A percentile compares a stretch with the other conserved stretches of the same genome.
These are phyloP conservation scores for Trematocara stigmaticum DNA, from an alignment of 2,113 vertebrate species.

Conservation along the genomic window DNA sequence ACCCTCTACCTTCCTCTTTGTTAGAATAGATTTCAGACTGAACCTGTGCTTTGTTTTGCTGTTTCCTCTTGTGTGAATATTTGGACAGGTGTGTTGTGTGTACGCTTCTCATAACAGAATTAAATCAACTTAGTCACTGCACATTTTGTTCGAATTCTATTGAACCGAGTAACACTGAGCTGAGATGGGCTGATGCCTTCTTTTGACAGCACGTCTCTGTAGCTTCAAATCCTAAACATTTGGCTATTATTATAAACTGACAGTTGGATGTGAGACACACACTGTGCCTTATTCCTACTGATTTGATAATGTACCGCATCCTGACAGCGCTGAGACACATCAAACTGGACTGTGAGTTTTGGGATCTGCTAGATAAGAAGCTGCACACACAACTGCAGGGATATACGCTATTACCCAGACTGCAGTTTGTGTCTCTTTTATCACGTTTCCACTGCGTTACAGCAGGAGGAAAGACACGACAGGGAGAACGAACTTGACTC, in stretches of 20 bases:
- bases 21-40: background rate
- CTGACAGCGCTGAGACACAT: background rate
- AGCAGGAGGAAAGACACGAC: slow-evolving; percentile 10
- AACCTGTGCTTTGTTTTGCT: background rate
- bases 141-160: background rate
- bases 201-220: background rate
- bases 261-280: background rate
- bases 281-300: background rate
- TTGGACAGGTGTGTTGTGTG: background rate
- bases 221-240: background rate
- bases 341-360: background rate
- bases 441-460: slow-evolving; percentile 8
- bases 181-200: background rate
- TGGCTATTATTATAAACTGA: background rate
- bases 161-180: background rate
- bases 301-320: background rate
- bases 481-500: slow-evolving; percentile 36
- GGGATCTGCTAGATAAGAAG: background rate
- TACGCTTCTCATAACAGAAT: background rate
- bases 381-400: background rate
- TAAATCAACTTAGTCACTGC: background rate
- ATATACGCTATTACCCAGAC: slow-evolving; percentile 9
- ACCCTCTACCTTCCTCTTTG: background rate
- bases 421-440: background rate
- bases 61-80: background rate